Evolutionary conservation across 1,140 invertebrate genomes (phyloP), one percentile per base, ranked within the genome.

Genomic region (Mya arenaria): DNA sequence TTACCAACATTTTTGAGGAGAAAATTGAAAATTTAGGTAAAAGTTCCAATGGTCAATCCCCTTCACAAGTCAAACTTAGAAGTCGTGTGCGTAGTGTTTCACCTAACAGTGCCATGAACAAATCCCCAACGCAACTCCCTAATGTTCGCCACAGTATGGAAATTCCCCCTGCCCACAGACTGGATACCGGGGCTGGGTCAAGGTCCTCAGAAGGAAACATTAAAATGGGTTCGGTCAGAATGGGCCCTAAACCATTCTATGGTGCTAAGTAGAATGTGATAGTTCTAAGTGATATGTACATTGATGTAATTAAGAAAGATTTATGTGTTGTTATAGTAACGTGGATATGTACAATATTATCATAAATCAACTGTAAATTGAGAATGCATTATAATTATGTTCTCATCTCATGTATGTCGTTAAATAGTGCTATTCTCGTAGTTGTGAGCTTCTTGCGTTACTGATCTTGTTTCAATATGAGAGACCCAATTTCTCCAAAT

Each of bases 191-290:
- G 1, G 17, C 25, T 17, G 2, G 19, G 25, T 10, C 4, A 17
- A 39, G 48, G 34, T 66, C 39, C 28, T 44, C 65, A 2, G 65
- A 69, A 32, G 55, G 30, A 41, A 68, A 72, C 4, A 32, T 85
- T 37, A 86, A 84, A 63, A 55, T 66, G 13, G 84, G 89, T 68
- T 84, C 88, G 4, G 72, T 91, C 1, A 68, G 90, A 66, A 83
- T 91, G 15, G 90, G 90, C 19, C 90, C 90, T 39, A 91, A 90
- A 85, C 90, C 90, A 72, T 91, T 91, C 56, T 91, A 91, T 80
- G 86, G 87, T 80, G 85, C 86, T 66, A 89, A 88, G 63, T 85
- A 89, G 36, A 86, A 19, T 52, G 48, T n/a, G 19, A 52, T 17
- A 52, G 17, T n/a, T 52, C 25, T 52, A 8, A 52, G 19, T 52